Evolutionary conservation across 2,888 invertebrate genomes (phyloP).

Genomic region (Drosophila infuscata): DNA sequence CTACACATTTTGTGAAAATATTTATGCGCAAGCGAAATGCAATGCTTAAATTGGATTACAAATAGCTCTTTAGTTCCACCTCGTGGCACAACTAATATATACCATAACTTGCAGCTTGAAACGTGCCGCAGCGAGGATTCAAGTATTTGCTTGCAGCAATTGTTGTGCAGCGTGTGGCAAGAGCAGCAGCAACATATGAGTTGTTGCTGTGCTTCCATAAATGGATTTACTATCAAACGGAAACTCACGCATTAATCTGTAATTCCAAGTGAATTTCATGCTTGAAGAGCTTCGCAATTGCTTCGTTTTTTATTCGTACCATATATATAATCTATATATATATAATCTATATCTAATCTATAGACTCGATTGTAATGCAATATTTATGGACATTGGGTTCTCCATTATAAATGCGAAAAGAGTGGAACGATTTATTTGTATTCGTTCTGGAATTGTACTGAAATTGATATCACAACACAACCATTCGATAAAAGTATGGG

Average conservation of each 20-base stretch:
- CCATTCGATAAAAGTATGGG: slow-evolving; percentile 20
- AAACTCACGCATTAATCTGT: slow-evolving; percentile 20
- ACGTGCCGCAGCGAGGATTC: background rate
- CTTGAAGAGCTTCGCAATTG: background rate
- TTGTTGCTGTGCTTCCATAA: background rate
- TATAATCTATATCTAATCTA: slow-evolving; percentile 19
- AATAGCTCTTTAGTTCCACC: background rate
- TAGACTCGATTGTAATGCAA: slow-evolving; percentile 7
- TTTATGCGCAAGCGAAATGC: background rate
- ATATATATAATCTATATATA: slow-evolving; percentile 1
- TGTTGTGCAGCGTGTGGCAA: slow-evolving; percentile 2
- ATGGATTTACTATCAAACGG: background rate
- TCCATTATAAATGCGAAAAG: slow-evolving; percentile 13
- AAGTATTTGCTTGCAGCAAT: slow-evolving; percentile 8
- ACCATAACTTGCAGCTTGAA: background rate
- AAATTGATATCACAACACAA: slow-evolving; percentile 37
- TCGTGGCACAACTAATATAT: background rate
- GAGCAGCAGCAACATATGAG: background rate
- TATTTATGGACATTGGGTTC: slow-evolving; percentile 18
- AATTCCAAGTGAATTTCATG: slow-evolving; percentile 15
- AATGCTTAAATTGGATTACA: background rate
- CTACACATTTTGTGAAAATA: background rate
- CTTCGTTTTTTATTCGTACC: background rate
- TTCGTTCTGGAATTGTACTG: background rate
- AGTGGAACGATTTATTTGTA: slow-evolving; percentile 18